These are phyloP conservation scores for Pempheris klunzingeri DNA, from an alignment of 2,797 vertebrate species.

Conservation along the genomic window DNA sequence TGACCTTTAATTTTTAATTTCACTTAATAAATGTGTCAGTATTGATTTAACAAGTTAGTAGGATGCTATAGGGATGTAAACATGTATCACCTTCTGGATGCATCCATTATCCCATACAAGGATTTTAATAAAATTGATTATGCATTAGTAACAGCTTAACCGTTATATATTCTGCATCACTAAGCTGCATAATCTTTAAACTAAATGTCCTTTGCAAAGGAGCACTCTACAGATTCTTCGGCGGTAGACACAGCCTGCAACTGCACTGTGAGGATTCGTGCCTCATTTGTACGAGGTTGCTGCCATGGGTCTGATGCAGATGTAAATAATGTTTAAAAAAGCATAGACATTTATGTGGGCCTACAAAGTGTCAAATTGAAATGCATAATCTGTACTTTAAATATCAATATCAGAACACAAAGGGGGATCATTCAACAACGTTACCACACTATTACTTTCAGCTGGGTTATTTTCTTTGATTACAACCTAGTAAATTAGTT, in stretches of 20 bases:
- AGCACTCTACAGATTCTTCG: background rate
- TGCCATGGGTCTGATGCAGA: background rate
- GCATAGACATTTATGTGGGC: background rate
- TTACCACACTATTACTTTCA: background rate
- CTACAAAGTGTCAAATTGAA: slow-evolving; percentile 15
- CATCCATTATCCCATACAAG: slow-evolving; percentile 15
- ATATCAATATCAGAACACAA: slow-evolving; percentile 12
- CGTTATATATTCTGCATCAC: slow-evolving; percentile 32
- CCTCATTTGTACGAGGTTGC: slow-evolving; percentile 20
- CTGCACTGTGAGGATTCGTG: slow-evolving; percentile 15
- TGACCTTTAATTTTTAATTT: slow-evolving; percentile 1
- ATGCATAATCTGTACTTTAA: slow-evolving; percentile 24
- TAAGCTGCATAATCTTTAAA: slow-evolving; percentile 32
- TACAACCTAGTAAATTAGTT: background rate
- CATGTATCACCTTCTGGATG: slow-evolving; percentile 8
- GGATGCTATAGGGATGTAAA: slow-evolving; percentile 12
- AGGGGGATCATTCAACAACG: background rate
- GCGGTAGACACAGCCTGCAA: slow-evolving; percentile 1
- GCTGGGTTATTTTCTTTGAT: background rate
- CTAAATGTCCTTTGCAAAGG: slow-evolving; percentile 4
- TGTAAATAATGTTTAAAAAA: slow-evolving; percentile 17
- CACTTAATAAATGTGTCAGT: slow-evolving; percentile 8
- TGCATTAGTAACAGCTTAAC: slow-evolving; percentile 37
- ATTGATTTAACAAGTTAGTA: slow-evolving; percentile 28
- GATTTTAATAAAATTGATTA: slow-evolving; percentile 35